Evolutionary conservation across 1,140 invertebrate genomes (phyloP).

Genomic region (Orchestia grillus): DNA sequence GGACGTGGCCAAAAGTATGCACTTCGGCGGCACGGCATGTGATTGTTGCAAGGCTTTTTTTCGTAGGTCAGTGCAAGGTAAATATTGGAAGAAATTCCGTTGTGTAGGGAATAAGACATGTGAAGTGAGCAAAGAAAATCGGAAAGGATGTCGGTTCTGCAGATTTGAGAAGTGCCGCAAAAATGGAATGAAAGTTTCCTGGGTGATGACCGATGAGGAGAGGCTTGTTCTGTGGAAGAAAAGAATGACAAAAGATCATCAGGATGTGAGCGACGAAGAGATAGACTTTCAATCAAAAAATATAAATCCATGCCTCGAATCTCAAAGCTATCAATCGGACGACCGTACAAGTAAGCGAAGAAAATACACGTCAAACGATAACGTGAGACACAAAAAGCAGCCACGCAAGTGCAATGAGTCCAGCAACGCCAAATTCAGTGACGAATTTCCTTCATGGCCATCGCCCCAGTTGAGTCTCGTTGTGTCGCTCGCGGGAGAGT

Average conservation of each 20-base stretch:
- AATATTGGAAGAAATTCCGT: constrained; percentile 69
- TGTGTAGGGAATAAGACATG: constrained; percentile 69
- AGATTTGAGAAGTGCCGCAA: constrained; percentile 44
- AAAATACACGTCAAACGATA: neutral
- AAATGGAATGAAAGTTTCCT: constrained; percentile 56
- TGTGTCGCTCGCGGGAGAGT: neutral
- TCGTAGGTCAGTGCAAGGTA: constrained; percentile 70
- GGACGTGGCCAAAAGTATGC: constrained; percentile 67
- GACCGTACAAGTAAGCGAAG: neutral
- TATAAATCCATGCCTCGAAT: neutral
- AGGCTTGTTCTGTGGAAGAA: constrained; percentile 31
- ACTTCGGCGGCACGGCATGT: constrained; percentile 69
- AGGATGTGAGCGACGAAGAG: neutral
- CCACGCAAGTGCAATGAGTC: neutral
- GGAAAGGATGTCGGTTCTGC: constrained; percentile 70
- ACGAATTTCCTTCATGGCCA: neutral
- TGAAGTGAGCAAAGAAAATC: constrained; percentile 69
- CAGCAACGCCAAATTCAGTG: neutral
- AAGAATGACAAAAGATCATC: neutral
- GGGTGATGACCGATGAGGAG: constrained; percentile 58
- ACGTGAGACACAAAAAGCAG: neutral
- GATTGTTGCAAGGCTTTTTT: constrained; percentile 71
- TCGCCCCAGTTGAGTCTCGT: neutral
- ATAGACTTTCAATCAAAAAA: neutral
- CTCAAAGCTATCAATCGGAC: neutral